A percentile compares a stretch with the other conserved stretches of the same genome.
These are phyloP conservation scores for Turritopsis dohrnii DNA, from an alignment of 30 jellyfish, hydroid and myxozoan genomes.

Conservation along the genomic window DNA sequence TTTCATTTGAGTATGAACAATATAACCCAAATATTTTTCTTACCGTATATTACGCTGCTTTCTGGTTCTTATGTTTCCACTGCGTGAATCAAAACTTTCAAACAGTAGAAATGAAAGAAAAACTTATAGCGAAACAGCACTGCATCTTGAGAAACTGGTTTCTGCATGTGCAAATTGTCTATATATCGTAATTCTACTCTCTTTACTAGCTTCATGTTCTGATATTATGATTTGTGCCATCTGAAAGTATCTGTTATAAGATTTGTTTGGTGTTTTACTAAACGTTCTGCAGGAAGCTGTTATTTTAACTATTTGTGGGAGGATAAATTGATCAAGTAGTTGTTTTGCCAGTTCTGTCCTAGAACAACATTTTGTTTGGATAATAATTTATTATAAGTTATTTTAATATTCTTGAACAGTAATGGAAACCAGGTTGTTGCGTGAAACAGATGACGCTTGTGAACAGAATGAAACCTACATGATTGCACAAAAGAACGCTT, in stretches of 20 bases:
- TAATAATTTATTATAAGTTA: too few relatives aligned
- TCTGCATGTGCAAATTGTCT: not conserved
- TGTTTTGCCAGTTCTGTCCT: too few relatives aligned
- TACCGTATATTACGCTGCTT: not conserved
- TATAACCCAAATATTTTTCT: not conserved
- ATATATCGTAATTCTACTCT: too few relatives aligned
- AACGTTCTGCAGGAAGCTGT: too few relatives aligned
- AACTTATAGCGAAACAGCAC: too few relatives aligned
- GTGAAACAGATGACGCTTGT: not conserved
- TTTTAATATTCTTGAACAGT: not conserved
- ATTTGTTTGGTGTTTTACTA: too few relatives aligned
- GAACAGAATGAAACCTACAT: not conserved
- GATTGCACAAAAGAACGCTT: not conserved
- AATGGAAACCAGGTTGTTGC: not conserved
- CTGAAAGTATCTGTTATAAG: too few relatives aligned
- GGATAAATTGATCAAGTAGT: too few relatives aligned
- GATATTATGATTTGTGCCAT: too few relatives aligned
- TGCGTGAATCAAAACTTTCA: not conserved
- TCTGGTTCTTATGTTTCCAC: not conserved
- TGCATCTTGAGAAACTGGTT: not conserved
- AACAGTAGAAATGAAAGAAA: not conserved
- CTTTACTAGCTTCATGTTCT: too few relatives aligned
- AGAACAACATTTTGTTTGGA: too few relatives aligned
- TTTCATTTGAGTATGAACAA: not conserved
- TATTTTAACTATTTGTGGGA: too few relatives aligned